Conservation (phyloP, 2,113 vertebrate species). For the Spermophilus dauricus region DNA sequence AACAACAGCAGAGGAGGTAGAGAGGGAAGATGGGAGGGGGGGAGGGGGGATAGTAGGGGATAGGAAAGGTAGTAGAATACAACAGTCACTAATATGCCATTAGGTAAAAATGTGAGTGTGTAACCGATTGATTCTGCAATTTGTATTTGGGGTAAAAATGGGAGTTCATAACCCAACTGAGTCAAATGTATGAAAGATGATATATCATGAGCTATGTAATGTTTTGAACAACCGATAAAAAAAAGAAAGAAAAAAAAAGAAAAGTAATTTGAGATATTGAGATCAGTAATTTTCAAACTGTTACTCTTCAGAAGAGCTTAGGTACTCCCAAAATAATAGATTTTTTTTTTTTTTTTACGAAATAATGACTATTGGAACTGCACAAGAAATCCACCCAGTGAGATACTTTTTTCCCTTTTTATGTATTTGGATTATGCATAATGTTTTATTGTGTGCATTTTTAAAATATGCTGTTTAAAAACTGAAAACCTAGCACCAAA, state of each 20-base stretch:
- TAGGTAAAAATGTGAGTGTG: too few species aligned
- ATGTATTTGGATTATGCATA: background rate
- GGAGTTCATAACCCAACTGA: too few species aligned
- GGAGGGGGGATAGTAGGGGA: too few species aligned
- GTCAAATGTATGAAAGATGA: too few species aligned
- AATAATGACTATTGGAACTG: background rate
- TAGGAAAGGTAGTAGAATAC: too few species aligned
- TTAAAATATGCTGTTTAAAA: background rate
- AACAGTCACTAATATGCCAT: too few species aligned
- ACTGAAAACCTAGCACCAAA: background rate
- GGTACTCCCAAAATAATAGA: background rate
- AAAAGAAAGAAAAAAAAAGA: background rate
- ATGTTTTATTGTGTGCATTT: background rate
- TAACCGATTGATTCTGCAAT: too few species aligned
- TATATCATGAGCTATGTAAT: too few species aligned
- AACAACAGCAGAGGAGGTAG: too few species aligned
- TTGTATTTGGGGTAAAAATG: too few species aligned
- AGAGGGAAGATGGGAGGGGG: too few species aligned
- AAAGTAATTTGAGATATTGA: background rate
- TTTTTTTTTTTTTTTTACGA: background rate
- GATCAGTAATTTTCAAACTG: constrained; percentile 9
- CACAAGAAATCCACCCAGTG: background rate
- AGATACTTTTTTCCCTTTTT: background rate
- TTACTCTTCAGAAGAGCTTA: background rate
- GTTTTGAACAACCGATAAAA: too few species aligned